Base-by-base conservation (phyloP, 2,888 invertebrate species). In the Gandaritis pyraliata region DNA sequence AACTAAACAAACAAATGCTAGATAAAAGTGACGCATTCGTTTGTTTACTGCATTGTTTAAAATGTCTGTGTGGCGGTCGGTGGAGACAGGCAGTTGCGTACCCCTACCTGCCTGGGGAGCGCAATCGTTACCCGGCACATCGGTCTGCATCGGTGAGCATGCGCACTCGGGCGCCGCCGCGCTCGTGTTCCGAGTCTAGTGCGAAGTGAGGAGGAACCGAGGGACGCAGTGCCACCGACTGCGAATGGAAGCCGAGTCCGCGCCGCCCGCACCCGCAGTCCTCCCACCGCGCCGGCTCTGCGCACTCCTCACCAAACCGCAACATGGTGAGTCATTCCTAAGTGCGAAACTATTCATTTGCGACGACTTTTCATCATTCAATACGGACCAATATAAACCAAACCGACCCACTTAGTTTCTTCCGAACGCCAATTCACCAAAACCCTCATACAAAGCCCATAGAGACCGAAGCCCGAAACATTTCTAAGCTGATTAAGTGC, bases 291-390 rank as follows among this genome's bases (percentile, higher is more conserved):
- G 89, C 85, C 86, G 87, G 86, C 82, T 85, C 84, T 79, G 86
- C 80, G 86, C 90, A 87, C 91, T 86, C 81, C 82, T 81, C 88
- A 80, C 83, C 81, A 80, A 85, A 82, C 88, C 87, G 87, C 90
- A 90, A 81, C 87, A 92, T 92, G 92, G 92, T 92, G 92, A 92
- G 92, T 92, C 91, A 91, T 81, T 82, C 71, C 81, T 78, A 78
- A 84, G 83, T 87, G 88, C 87, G 82, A 89, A 90, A 85, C 88
- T 85, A 88, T 86, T 84, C 83, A 83, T 83, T 86, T 86, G 80
- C 74, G 77, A 77, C 80, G 80, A 82, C 82, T 83, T 85, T 82
- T 83, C 77, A 73, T 72, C 72, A 72, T 71, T 74, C 72, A 63
- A 74, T 70, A 66, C 72, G 75, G 73, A 76, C 72, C 66, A 73